Percentiles rank a stretch among this genome's conserved stretches.
Conservation (phyloP, 2,113 vertebrate species). For the Dipodomys spectabilis region DNA sequence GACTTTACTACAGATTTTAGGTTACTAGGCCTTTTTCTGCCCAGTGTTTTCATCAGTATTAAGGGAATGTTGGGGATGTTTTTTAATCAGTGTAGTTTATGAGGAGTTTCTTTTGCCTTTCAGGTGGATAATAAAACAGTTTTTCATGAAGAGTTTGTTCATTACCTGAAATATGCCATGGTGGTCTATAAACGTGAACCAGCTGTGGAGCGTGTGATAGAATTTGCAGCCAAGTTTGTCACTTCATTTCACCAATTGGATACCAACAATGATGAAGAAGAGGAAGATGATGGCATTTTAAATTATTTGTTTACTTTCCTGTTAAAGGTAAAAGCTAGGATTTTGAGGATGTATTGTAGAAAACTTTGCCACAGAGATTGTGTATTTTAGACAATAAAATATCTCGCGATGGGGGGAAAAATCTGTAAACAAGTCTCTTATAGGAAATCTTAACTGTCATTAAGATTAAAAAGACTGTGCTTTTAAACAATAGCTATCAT, state of each 20-base stretch:
- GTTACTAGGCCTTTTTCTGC: not conserved
- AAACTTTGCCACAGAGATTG: not conserved
- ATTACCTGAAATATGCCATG: conserved; percentile 94
- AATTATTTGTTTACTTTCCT: conserved; percentile 94
- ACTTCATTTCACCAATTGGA: conserved; percentile 90
- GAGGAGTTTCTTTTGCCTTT: conserved; percentile 52
- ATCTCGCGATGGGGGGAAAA: conserved; percentile 21
- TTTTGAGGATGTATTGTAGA: not conserved
- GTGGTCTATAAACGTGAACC: conserved; percentile 95
- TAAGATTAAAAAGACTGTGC: conserved; percentile 8
- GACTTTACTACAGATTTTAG: not conserved
- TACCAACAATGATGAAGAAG: conserved; percentile 77
- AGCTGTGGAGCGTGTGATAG: conserved; percentile 92
- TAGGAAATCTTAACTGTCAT: not conserved
- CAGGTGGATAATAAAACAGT: conserved; percentile 91
- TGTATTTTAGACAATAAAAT: conserved; percentile 27
- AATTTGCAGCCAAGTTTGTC: conserved; percentile 94
- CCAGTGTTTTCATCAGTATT: not conserved
- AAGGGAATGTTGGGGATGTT: not conserved
- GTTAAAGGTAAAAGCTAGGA: conserved; percentile 90
- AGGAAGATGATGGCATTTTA: conserved; percentile 89
- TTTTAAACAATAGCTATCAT: conserved; percentile 20
- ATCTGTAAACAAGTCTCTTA: not conserved
- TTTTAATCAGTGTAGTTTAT: not conserved
- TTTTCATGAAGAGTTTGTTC: conserved; percentile 94